Conservation (phyloP, 2,888 invertebrate genomes). For the Ganaspis brasiliensis region DNA sequence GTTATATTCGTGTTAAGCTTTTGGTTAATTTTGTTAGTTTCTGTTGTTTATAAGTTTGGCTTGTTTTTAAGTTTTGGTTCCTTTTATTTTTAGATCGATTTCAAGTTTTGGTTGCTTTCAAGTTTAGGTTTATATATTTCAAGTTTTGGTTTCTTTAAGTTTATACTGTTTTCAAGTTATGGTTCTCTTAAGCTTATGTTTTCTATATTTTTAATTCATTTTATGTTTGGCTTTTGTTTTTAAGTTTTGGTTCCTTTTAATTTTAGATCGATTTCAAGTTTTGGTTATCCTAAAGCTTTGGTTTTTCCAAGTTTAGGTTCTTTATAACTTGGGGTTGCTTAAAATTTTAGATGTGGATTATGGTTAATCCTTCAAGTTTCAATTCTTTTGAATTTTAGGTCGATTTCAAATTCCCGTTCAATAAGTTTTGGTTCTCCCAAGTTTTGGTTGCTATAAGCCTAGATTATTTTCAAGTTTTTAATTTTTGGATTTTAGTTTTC, state of each 20-base stretch:
- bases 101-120: too few relatives aligned
- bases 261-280: background rate
- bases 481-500: background rate
- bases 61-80: background rate
- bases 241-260: background rate
- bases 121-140: too few relatives aligned
- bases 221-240: background rate
- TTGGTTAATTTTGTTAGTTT: too few relatives aligned
- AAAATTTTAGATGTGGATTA: too few relatives aligned
- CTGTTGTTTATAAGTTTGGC: background rate
- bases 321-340: too few relatives aligned
- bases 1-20: too few relatives aligned
- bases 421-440: background rate
- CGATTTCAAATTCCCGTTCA: background rate
- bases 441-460: background rate
- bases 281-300: slow-evolving; percentile 45
- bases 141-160: too few relatives aligned
- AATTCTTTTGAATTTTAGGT: background rate
- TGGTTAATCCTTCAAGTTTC: background rate
- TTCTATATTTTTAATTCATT: background rate
- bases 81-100: background rate
- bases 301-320: too few relatives aligned
- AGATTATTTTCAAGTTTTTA: background rate
- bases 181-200: background rate
- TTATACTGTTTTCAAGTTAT: too few relatives aligned